A percentile compares a stretch with the other conserved stretches of the same genome.
These are phyloP conservation scores for Geothlypis trichas DNA, from an alignment of 2,113 vertebrate species.

Conservation along the genomic window DNA sequence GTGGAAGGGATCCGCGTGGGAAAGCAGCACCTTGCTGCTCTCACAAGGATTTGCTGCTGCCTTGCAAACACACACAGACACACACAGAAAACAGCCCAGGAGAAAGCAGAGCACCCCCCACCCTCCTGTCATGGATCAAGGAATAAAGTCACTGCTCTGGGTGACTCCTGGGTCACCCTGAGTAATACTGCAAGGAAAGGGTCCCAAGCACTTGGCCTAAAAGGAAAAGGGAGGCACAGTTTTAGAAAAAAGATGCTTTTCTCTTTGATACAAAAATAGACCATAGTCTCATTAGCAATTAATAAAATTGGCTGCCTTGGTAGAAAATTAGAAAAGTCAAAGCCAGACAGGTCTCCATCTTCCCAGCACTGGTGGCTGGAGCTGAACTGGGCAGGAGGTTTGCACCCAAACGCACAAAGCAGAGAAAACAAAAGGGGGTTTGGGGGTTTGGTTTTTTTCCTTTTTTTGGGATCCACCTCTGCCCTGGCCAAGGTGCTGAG, in stretches of 20 bases:
- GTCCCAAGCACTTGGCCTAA: constrained; percentile 15
- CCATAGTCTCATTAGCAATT: constrained; percentile 52
- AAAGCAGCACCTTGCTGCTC: constrained; percentile 16
- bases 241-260: constrained; percentile 53
- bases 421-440: too few species aligned
- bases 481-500: not conserved
- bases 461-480: not conserved
- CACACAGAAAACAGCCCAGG: not conserved
- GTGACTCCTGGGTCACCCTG: not conserved
- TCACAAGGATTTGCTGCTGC: constrained; percentile 25
- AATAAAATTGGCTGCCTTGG: constrained; percentile 58
- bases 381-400: not conserved
- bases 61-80: not conserved
- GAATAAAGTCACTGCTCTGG: not conserved
- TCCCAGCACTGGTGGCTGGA: not conserved
- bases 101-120: not conserved
- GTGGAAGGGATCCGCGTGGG: constrained; percentile 20
- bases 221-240: constrained; percentile 57
- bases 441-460: too few species aligned
- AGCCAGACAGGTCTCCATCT: not conserved
- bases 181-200: constrained; percentile 50
- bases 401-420: not conserved
- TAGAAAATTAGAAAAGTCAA: constrained; percentile 72
- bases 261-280: constrained; percentile 73
- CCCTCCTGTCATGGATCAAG: not conserved